Percentiles rank a stretch among this genome's conserved stretches.
phyloP scores from a whole-genome alignment of 2,797 vertebrate species.

The Syngnathus acus region DNA sequence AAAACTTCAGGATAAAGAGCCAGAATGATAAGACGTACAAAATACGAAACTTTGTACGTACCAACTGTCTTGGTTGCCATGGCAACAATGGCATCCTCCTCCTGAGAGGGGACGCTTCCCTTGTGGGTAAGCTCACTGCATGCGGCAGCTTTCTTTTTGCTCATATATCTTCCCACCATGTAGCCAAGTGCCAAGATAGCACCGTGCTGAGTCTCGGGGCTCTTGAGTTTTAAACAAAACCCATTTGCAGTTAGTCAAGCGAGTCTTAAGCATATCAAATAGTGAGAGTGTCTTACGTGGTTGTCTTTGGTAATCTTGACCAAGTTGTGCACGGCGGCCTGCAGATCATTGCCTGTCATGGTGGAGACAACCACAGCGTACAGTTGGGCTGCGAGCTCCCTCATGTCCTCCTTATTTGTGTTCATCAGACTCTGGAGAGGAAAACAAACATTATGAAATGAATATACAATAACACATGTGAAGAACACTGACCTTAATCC shows the following conservation, averaged over 20 bases:
- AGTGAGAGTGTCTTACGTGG: constrained; percentile 66
- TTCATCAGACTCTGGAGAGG: constrained; percentile 84
- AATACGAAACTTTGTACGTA: constrained; percentile 41
- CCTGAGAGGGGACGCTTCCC: constrained; percentile 54
- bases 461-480: neutral
- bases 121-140: constrained; percentile 52
- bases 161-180: constrained; percentile 88
- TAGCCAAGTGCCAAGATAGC: constrained; percentile 92
- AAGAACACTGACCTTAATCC: constrained; percentile 85
- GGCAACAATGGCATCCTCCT: constrained; percentile 82
- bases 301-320: constrained; percentile 91
- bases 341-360: constrained; percentile 85
- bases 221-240: constrained; percentile 61
- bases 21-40: neutral
- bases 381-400: constrained; percentile 89
- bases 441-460: constrained; percentile 4
- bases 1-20: neutral
- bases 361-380: constrained; percentile 89
- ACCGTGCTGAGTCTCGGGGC: constrained; percentile 90
- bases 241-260: neutral
- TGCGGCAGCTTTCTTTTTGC: constrained; percentile 69
- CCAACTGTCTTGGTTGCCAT: constrained; percentile 86
- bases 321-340: constrained; percentile 80
- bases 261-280: neutral
- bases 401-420: constrained; percentile 96